Conservation (phyloP, 2,797 vertebrate genomes). For the Pteronotus mesoamericanus region DNA sequence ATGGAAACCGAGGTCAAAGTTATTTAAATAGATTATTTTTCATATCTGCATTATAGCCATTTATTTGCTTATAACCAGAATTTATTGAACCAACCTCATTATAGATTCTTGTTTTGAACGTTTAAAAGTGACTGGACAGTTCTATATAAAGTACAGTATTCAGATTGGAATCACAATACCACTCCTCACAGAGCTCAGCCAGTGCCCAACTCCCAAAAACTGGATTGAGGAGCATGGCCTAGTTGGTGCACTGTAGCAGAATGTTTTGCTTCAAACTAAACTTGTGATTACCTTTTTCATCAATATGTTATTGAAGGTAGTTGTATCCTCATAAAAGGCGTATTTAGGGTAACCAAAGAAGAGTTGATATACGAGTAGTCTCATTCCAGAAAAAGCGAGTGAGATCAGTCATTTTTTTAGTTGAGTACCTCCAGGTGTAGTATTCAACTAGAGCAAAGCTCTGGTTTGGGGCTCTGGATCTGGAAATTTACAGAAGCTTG, state of each 20-base stretch:
- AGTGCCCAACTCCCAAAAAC: neutral
- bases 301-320: neutral
- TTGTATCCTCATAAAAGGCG: neutral
- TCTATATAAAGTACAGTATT: neutral
- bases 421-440: neutral
- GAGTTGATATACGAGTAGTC: neutral
- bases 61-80: neutral
- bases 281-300: constrained; percentile 1
- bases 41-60: neutral
- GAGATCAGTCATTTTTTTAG: neutral
- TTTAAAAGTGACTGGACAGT: neutral
- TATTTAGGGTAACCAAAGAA: neutral
- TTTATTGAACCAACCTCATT: neutral
- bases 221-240: neutral
- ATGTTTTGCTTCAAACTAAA: neutral
- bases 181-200: neutral
- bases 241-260: neutral
- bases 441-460: neutral
- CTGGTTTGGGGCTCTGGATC: neutral
- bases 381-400: neutral
- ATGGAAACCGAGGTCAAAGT: neutral
- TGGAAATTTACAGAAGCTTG: neutral
- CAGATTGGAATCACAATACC: neutral
- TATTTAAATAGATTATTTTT: neutral
- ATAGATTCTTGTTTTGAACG: neutral